phyloP scores from a whole-genome alignment of 30 jellyfish, hydroid and myxozoan genomes.

The Morbakka virulenta region DNA sequence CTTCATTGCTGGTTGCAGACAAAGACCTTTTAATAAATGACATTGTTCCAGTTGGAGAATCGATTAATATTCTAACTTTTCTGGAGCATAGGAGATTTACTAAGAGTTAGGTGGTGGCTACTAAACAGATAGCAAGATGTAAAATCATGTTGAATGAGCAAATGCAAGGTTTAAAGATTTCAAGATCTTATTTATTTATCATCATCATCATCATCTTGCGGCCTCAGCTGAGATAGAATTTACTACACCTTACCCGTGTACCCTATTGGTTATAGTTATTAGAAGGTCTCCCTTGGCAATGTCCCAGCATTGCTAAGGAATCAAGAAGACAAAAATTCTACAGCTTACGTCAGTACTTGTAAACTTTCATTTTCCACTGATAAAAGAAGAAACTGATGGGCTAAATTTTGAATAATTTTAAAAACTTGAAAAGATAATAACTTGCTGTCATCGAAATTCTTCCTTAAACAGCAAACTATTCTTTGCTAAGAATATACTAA shows the following conservation, averaged over 20 bases:
- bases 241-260: too few relatives aligned
- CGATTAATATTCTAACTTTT: constrained; percentile 13
- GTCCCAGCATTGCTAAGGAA: background rate
- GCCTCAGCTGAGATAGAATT: too few relatives aligned
- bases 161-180: constrained; percentile 14
- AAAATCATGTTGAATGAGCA: constrained; percentile 34
- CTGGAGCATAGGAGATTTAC: constrained; percentile 16
- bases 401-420: background rate
- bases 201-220: too few relatives aligned
- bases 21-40: constrained; percentile 20
- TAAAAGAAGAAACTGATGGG: constrained; percentile 20
- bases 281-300: too few relatives aligned
- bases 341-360: constrained; percentile 26
- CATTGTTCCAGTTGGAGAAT: constrained; percentile 6
- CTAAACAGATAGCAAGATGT: constrained; percentile 24
- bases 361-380: background rate
- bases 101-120: background rate
- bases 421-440: too few relatives aligned
- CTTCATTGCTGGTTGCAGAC: constrained; percentile 28
- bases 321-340: background rate
- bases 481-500: too few relatives aligned
- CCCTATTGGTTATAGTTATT: too few relatives aligned
- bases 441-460: too few relatives aligned
- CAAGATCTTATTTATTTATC: constrained; percentile 1
- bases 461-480: too few relatives aligned